These are phyloP conservation scores for Rhinoptilus africanus DNA, from an alignment of 2,113 vertebrate species.

Conservation along the genomic window DNA sequence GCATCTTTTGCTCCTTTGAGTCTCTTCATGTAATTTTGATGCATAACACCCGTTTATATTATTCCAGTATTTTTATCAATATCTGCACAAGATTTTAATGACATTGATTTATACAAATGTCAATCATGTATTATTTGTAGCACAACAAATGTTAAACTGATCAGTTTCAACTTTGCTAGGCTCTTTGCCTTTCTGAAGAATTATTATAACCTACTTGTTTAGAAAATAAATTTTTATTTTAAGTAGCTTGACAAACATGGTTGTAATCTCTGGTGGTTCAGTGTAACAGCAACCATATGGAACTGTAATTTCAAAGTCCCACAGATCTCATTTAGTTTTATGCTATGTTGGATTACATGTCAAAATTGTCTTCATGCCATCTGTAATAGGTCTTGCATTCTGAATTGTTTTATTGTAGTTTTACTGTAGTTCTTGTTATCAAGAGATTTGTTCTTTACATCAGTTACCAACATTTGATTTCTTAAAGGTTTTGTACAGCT, in stretches of 20 bases:
- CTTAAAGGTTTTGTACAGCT: neutral
- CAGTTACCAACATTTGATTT: neutral
- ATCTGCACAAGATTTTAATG: neutral
- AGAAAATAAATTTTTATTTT: constrained; percentile 52
- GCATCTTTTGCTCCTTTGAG: neutral
- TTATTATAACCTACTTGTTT: constrained; percentile 24
- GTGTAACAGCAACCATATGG: constrained; percentile 64
- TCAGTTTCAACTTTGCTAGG: neutral
- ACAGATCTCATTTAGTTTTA: constrained; percentile 62
- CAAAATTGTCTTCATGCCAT: constrained; percentile 61
- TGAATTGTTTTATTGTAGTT: neutral
- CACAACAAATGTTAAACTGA: neutral
- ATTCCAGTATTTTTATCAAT: neutral
- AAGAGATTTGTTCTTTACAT: neutral
- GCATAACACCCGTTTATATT: neutral
- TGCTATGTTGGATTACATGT: constrained; percentile 47
- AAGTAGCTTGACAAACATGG: constrained; percentile 56
- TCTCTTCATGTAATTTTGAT: neutral
- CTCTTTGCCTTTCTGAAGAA: neutral
- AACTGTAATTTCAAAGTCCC: constrained; percentile 66
- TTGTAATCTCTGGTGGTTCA: constrained; percentile 35
- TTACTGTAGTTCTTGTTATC: neutral
- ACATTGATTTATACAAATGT: neutral
- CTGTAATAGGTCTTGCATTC: constrained; percentile 48
- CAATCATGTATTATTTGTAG: neutral